Evolutionary conservation across 2,797 vertebrate genomes (phyloP), one percentile per base, ranked within the genome.

Genomic region (Avahi laniger): DNA sequence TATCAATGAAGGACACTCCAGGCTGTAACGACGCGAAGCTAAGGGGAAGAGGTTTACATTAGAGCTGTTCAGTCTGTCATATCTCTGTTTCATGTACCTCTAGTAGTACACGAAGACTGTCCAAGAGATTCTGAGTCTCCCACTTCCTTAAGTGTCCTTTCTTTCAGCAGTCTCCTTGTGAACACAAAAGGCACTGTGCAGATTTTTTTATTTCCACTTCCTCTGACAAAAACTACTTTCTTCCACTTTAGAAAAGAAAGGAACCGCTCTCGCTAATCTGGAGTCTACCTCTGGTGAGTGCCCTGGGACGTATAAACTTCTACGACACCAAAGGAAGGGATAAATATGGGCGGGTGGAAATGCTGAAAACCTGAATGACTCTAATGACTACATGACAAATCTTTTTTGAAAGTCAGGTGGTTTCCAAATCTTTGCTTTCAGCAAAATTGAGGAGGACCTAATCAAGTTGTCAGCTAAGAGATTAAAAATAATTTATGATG

Each of bases 381-480:
- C 26, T 94, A 41, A 83, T 46, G 20, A 76, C 14, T 7, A 83
- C 30, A 38, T 50, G n/a, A 76, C 15, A 72, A 43, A 52, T 86
- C 15, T 54, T 59, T 90, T 57, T 33, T 84, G 48, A 82, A 96
- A 73, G 59, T 95, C 54, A 84, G 41, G 43, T 93, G 43, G 54
- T 73, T 94, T 98, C 70, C 26, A 78, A 70, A 88, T 59, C 41
- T 75, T 95, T 69, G 73, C 35, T 84, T 94, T 94, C 28, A 87
- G 70, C 22, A 90, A 70, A 94, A 81, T 38, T 70, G 43, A 88
- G 92, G 15, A 88, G 24, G 54, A 79, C 24, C 75, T 88, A 78
- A 89, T 93, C 84, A 90, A 84, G 24, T 75, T 94, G 24, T 65
- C 54, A 93, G 59, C 14, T 88, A 93, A 89, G 50, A 57, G 75